Evolutionary conservation across 1,140 invertebrate species (phyloP).

Genomic region (Kradibia gibbosae): DNA sequence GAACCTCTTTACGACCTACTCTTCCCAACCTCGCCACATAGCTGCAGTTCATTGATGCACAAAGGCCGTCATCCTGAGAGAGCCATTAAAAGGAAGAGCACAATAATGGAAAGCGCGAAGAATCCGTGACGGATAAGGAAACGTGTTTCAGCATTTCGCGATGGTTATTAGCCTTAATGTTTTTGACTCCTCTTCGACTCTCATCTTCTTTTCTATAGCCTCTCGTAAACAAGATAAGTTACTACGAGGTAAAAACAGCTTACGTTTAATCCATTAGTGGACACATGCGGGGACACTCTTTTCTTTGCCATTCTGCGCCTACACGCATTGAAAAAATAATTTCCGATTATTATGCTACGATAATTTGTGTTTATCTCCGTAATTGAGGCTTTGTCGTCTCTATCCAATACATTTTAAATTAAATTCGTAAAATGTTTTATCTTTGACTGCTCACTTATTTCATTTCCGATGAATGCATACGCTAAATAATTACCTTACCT

Average conservation of each 20-base stretch:
- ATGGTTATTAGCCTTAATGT: conserved; percentile 58
- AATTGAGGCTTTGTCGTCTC: too few species aligned
- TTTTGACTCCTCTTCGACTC: conserved; percentile 52
- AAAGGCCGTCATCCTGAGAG: neutral
- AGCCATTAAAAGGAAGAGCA: conserved; percentile 40
- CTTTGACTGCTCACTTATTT: too few species aligned
- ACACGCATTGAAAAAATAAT: too few species aligned
- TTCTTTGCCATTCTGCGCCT: too few species aligned
- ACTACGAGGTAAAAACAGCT: neutral
- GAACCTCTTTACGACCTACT: neutral
- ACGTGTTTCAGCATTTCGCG: conserved; percentile 64
- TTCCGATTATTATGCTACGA: too few species aligned
- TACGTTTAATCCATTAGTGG: neutral
- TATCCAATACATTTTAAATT: too few species aligned
- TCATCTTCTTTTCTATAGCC: conserved; percentile 40
- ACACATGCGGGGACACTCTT: neutral
- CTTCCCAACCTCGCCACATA: neutral
- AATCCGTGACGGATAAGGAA: conserved; percentile 66
- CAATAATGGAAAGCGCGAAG: conserved; percentile 57
- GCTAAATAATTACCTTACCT: too few species aligned
- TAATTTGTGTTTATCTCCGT: too few species aligned
- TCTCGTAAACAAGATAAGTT: conserved; percentile 47
- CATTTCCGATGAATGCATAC: too few species aligned
- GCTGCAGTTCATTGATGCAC: neutral
- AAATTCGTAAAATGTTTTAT: too few species aligned